phyloP scores from a whole-genome alignment of 1,140 invertebrate genomes.

The Monochamus saltuarius region DNA sequence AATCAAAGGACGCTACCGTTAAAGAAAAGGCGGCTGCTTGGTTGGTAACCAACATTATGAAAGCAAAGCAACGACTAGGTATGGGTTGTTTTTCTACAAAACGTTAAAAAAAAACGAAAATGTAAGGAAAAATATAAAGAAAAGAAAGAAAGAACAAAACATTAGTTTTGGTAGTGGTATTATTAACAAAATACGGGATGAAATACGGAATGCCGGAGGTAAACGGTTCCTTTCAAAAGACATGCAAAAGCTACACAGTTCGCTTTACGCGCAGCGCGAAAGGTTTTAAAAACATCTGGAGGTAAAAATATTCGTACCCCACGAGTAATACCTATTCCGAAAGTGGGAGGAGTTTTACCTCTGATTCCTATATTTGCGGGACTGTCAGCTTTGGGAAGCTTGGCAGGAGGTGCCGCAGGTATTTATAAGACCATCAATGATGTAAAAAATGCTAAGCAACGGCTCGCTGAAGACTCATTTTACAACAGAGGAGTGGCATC shows the following conservation, averaged over 20 bases:
- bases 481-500: slow-evolving; percentile 47
- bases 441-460: slow-evolving; percentile 34
- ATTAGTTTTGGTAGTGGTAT: too few species aligned
- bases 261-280: too few species aligned
- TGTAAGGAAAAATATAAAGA: too few species aligned
- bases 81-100: slow-evolving; percentile 21
- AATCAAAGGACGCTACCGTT: slow-evolving; percentile 47
- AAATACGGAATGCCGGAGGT: too few species aligned
- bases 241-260: slow-evolving; percentile 12
- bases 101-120: too few species aligned
- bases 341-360: slow-evolving; percentile 46
- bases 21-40: slow-evolving; percentile 43
- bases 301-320: slow-evolving; percentile 26
- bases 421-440: slow-evolving; percentile 46
- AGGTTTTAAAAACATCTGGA: too few species aligned
- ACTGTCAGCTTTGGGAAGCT: slow-evolving; percentile 42
- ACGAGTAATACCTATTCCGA: slow-evolving; percentile 45
- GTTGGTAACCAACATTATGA: slow-evolving; percentile 27
- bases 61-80: slow-evolving; percentile 32
- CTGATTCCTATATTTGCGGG: slow-evolving; percentile 49
- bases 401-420: slow-evolving; percentile 39
- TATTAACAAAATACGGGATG: too few species aligned
- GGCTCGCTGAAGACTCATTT: slow-evolving; percentile 39
- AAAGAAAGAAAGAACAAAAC: too few species aligned
- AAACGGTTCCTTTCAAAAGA: slow-evolving; percentile 6